Evolutionary conservation across 2,113 vertebrate species (phyloP).

Genomic region (Gadus chalcogrammus): DNA sequence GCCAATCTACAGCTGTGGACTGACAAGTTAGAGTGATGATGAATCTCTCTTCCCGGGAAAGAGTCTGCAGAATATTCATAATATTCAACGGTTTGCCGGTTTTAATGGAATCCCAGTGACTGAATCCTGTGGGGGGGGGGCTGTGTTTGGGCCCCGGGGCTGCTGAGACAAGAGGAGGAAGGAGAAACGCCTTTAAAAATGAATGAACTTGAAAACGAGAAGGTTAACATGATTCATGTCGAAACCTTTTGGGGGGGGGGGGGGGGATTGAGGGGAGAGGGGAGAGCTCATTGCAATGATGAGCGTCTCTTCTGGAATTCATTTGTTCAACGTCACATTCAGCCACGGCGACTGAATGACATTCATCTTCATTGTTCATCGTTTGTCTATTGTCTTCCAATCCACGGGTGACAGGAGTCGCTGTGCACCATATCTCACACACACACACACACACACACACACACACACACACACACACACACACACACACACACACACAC

Average conservation of each 20-base stretch:
- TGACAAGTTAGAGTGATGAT: slow-evolving; percentile 56
- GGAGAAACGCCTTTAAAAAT: slow-evolving; percentile 60
- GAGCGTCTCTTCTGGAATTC: slow-evolving; percentile 56
- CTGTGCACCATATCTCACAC: slow-evolving; percentile 9
- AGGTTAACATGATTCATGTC: slow-evolving; percentile 70
- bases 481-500: too few relatives aligned
- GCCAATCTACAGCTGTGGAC: slow-evolving; percentile 37
- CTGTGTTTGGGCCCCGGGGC: slow-evolving; percentile 31
- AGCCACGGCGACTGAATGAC: slow-evolving; percentile 25
- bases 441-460: too few relatives aligned
- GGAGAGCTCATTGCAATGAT: slow-evolving; percentile 61
- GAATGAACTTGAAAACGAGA: slow-evolving; percentile 72
- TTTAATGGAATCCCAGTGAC: slow-evolving; percentile 60
- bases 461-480: too few relatives aligned
- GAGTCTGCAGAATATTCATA: too few relatives aligned
- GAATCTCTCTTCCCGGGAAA: too few relatives aligned
- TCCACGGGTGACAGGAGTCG: slow-evolving; percentile 42
- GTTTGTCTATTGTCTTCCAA: slow-evolving; percentile 55
- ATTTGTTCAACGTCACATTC: slow-evolving; percentile 54
- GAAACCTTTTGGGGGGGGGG: slow-evolving; percentile 29
- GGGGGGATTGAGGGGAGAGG: slow-evolving; percentile 2
- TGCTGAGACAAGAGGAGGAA: neutral
- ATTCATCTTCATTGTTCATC: slow-evolving; percentile 60
- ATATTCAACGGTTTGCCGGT: too few relatives aligned
- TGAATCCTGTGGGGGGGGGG: slow-evolving; percentile 37